A percentile compares a stretch with the other conserved stretches of the same genome.
Evolutionary conservation across 1,140 invertebrate species (phyloP).

Genomic region (Periplaneta americana): DNA sequence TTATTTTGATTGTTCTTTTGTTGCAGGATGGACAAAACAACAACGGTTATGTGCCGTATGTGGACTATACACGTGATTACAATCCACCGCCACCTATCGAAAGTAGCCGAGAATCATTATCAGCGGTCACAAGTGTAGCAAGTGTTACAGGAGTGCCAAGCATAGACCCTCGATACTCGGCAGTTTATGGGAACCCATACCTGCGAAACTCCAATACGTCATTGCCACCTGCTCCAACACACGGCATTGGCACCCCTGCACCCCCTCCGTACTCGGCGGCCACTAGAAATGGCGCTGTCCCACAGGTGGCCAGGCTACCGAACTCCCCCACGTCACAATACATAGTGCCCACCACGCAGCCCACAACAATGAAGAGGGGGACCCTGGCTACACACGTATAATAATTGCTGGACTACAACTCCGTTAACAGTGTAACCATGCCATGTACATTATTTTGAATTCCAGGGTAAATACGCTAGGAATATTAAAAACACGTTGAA

Average conservation of each 20-base stretch:
- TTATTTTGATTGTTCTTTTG: constrained; percentile 12
- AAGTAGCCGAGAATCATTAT: constrained; percentile 21
- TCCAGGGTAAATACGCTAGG: background rate
- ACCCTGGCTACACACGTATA: constrained; percentile 55
- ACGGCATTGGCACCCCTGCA: constrained; percentile 21
- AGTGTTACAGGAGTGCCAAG: constrained; percentile 39
- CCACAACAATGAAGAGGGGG: constrained; percentile 44
- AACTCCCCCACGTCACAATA: constrained; percentile 44
- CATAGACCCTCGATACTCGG: constrained; percentile 80
- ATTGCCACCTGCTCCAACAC: constrained; percentile 36
- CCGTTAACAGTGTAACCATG: background rate
- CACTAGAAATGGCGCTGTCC: constrained; percentile 43
- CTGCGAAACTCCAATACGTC: constrained; percentile 53
- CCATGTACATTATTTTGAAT: background rate
- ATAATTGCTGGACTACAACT: constrained; percentile 31
- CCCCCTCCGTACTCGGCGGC: constrained; percentile 25
- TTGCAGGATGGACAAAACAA: constrained; percentile 71
- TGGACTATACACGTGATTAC: constrained; percentile 80
- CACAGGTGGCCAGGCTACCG: constrained; percentile 42
- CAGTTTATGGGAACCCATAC: constrained; percentile 85
- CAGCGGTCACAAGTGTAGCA: constrained; percentile 27
- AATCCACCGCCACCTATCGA: constrained; percentile 53
- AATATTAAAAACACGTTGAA: background rate
- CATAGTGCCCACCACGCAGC: constrained; percentile 40
- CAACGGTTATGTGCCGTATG: constrained; percentile 85